Base-by-base conservation (phyloP, 2,113 vertebrate species). In the Boleophthalmus pectinirostris region DNA sequence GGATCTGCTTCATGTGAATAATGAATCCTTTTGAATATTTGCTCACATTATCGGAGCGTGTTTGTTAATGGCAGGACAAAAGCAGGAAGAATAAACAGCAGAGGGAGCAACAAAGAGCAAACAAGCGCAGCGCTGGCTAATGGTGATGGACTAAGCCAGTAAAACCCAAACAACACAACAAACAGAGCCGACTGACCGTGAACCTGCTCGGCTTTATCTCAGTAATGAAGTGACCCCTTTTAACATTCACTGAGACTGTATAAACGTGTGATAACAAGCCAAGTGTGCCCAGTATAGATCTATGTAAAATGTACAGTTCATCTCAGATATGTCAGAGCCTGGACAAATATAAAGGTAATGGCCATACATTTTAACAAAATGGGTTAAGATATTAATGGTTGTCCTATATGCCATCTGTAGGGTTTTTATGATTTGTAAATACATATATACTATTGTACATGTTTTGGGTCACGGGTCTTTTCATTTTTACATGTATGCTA, bases 31-130 rank as follows among this genome's bases (percentile, higher is more conserved):
- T 65, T 69, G 82, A 78, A 79, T 82, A 69, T 79, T 82, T 73
- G 63, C 70, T 85, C 85, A 74, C 76, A 80, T 81, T 87, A 88
- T 87, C 82, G 87, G 75, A 45, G 46, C 47, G 47, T 68, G 74
- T 86, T 85, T 85, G 76, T 85, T 89, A 86, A 82, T 83, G 85
- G 80, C 73, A 79, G 73, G 86, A 87, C 80, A 73, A 83, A 79
- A 54, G 51, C 73, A 68, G 1, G 5, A 23, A 75, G 73, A 74
- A 75, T 75, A 77, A 80, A 83, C 74, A 84, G 70, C 73, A 75
- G 75, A 79, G 83, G 72, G 88, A 84, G 80, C 66, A 21, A 69
- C 77, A 85, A 82, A 81, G 85, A 83, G 74, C 74, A 78, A 74
- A 69, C 61, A n/a, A 73, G 72, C 71, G 80, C 11, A 21, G 67